Percentiles rank a stretch among this genome's conserved stretches.
phyloP scores from a whole-genome alignment of 2,113 vertebrate species.

The Euleptes europaea region DNA sequence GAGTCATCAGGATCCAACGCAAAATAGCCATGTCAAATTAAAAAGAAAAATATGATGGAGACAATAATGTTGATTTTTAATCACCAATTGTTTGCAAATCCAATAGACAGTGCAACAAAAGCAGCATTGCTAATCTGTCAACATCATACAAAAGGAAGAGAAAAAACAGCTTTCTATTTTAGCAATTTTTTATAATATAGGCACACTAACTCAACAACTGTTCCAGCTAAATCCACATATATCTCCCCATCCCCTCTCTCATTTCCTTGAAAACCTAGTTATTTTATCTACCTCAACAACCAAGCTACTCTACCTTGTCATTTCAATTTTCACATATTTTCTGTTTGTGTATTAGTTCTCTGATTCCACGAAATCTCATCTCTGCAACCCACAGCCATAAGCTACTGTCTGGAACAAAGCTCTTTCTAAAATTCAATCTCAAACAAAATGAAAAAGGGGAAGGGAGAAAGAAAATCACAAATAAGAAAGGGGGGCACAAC shows the following conservation, averaged over 20 bases:
- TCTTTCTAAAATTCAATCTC: slow-evolving; percentile 77
- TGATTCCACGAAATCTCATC: slow-evolving; percentile 72
- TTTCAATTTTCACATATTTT: slow-evolving; percentile 78
- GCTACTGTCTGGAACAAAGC: slow-evolving; percentile 71
- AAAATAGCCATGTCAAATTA: background rate
- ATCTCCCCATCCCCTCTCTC: slow-evolving; percentile 17
- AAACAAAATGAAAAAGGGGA: slow-evolving; percentile 69
- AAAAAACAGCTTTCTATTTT: slow-evolving; percentile 34
- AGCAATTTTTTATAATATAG: slow-evolving; percentile 33
- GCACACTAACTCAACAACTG: slow-evolving; percentile 49
- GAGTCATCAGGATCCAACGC: background rate
- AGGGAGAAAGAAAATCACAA: slow-evolving; percentile 63
- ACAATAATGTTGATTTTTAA: background rate
- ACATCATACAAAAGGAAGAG: slow-evolving; percentile 13
- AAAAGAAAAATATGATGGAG: background rate
- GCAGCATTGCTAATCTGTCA: background rate
- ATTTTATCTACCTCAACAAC: slow-evolving; percentile 70
- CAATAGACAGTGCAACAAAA: background rate
- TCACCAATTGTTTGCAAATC: background rate
- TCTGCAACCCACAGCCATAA: slow-evolving; percentile 69
- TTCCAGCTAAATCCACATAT: slow-evolving; percentile 51
- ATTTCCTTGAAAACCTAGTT: slow-evolving; percentile 67
- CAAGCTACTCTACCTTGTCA: slow-evolving; percentile 70
- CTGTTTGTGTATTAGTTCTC: slow-evolving; percentile 66
- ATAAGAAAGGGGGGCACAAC: slow-evolving; percentile 64